phyloP scores from a whole-genome alignment of 2,797 vertebrate genomes.

The Pogoniulus pusillus region DNA sequence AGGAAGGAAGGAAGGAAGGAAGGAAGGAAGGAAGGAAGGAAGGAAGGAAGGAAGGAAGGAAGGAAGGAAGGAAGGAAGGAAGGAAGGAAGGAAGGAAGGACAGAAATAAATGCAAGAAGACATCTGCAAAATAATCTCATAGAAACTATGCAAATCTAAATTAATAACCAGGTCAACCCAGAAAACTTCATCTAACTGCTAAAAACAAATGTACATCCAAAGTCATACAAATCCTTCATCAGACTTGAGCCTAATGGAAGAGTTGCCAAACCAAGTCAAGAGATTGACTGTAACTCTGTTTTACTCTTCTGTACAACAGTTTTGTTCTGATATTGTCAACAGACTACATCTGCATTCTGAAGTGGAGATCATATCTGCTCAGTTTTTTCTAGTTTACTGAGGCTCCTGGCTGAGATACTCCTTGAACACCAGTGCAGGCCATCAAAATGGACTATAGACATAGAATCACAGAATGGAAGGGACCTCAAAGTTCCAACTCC shows the following conservation, averaged over 20 bases:
- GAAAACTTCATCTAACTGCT: background rate
- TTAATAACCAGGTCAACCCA: background rate
- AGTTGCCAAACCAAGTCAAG: background rate
- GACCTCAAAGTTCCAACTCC: no score
- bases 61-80: no score
- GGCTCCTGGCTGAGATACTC: background rate
- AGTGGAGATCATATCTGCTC: background rate
- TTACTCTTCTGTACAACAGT: background rate
- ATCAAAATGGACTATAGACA: background rate
- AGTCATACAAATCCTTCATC: background rate
- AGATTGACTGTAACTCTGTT: background rate
- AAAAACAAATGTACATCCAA: background rate
- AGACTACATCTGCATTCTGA: background rate
- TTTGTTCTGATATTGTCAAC: background rate
- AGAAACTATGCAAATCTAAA: background rate
- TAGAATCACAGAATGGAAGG: no score
- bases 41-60: no score
- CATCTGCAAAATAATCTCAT: background rate
- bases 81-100: no score
- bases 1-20: no score
- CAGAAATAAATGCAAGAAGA: background rate
- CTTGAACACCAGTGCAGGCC: background rate
- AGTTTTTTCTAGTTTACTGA: background rate
- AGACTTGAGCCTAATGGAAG: background rate
- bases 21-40: no score